Evolutionary conservation across 2,888 invertebrate genomes (phyloP).

Genomic region (Odontothrips loti): DNA sequence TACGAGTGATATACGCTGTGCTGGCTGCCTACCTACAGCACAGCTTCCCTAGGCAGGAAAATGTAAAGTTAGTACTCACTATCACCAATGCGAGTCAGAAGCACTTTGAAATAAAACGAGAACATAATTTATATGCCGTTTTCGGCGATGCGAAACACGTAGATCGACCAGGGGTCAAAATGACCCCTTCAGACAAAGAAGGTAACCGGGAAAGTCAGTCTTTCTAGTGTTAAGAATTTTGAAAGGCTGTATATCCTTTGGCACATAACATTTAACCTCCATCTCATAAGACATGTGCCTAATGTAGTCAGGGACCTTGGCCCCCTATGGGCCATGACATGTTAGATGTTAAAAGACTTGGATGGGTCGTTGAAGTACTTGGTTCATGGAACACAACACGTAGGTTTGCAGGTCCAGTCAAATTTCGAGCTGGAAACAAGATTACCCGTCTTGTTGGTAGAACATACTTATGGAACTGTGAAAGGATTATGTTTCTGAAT

Average conservation of each 20-base stretch:
- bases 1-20: no score
- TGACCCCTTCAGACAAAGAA: no score
- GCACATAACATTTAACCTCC: background rate
- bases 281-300: background rate
- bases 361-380: background rate
- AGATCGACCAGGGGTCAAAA: no score
- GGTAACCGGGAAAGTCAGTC: no score
- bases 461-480: background rate
- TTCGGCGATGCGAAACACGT: no score
- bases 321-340: background rate
- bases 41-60: no score
- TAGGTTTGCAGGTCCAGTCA: background rate
- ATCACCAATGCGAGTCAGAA: no score
- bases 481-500: background rate
- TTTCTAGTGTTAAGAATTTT: no score
- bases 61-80: no score
- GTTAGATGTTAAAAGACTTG: background rate
- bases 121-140: no score
- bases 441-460: background rate
- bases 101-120: no score
- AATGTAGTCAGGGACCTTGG: background rate
- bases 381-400: background rate
- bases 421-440: background rate
- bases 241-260: background rate
- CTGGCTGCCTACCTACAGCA: no score